A percentile compares a stretch with the other conserved stretches of the same genome.
These are phyloP conservation scores for Microctenopoma stevenorrisi DNA, from an alignment of 2,797 vertebrate genomes.

Conservation along the genomic window DNA sequence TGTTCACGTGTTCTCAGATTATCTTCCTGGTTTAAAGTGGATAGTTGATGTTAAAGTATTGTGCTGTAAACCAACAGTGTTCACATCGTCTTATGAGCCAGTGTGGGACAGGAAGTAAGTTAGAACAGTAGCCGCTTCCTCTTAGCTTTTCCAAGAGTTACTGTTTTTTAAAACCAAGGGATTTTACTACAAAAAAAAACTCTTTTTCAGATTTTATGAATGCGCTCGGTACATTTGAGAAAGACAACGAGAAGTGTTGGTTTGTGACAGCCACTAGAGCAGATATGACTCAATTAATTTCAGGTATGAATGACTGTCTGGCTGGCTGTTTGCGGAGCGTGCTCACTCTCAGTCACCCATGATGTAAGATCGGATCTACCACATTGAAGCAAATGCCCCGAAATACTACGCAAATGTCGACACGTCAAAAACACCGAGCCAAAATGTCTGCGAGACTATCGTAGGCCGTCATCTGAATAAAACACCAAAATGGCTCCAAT, in stretches of 20 bases:
- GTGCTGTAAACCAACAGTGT: background rate
- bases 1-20: background rate
- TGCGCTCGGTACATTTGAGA: slow-evolving; percentile 26
- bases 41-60: background rate
- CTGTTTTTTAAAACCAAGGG: slow-evolving; percentile 21
- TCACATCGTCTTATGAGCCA: background rate
- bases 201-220: slow-evolving; percentile 45
- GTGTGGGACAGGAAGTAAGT: slow-evolving; percentile 62
- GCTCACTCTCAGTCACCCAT: slow-evolving; percentile 55
- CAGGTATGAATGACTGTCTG: slow-evolving; percentile 68
- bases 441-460: slow-evolving; percentile 5
- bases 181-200: slow-evolving; percentile 55
- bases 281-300: slow-evolving; percentile 67
- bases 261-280: slow-evolving; percentile 17
- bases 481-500: slow-evolving; percentile 26
- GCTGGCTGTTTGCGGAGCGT: slow-evolving; percentile 37
- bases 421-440: slow-evolving; percentile 36
- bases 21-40: background rate
- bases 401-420: slow-evolving; percentile 49
- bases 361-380: slow-evolving; percentile 65
- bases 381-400: slow-evolving; percentile 56
- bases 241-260: slow-evolving; percentile 40
- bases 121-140: slow-evolving; percentile 45
- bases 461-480: slow-evolving; percentile 45
- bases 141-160: slow-evolving; percentile 41